Conservation (phyloP, 2,888 invertebrate genomes). For the Plebejus argus region DNA sequence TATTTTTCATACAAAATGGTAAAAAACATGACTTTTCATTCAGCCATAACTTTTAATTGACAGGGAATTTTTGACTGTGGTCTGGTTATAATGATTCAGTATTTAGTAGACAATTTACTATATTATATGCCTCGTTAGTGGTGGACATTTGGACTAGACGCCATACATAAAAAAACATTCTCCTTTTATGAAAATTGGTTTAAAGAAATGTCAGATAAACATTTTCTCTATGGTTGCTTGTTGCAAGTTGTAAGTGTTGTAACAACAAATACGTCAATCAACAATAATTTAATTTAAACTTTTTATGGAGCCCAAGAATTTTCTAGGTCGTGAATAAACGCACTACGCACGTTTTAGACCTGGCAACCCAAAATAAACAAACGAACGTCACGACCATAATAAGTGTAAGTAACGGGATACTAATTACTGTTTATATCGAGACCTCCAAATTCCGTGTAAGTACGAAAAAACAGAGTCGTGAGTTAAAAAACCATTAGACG, state of each 20-base stretch:
- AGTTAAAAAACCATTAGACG: slow-evolving; percentile 61
- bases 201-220: not conserved
- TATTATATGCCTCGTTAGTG: no score
- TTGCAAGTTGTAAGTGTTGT: not conserved
- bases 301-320: slow-evolving; percentile 41
- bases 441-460: slow-evolving; percentile 60
- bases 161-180: no score
- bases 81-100: no score
- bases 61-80: no score
- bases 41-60: no score
- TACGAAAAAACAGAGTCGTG: slow-evolving; percentile 69
- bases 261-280: not conserved
- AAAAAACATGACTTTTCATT: no score
- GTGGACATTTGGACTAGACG: no score
- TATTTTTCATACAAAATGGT: no score
- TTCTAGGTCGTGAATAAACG: slow-evolving; percentile 15
- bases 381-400: slow-evolving; percentile 59
- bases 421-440: slow-evolving; percentile 74
- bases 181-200: no score
- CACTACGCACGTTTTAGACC: slow-evolving; percentile 30
- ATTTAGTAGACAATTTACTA: no score
- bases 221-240: not conserved
- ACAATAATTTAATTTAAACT: slow-evolving; percentile 3
- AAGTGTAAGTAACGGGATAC: slow-evolving; percentile 69
- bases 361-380: slow-evolving; percentile 57